Base-by-base conservation (phyloP, 2,888 invertebrate genomes). In the Cephus spinipes region DNA sequence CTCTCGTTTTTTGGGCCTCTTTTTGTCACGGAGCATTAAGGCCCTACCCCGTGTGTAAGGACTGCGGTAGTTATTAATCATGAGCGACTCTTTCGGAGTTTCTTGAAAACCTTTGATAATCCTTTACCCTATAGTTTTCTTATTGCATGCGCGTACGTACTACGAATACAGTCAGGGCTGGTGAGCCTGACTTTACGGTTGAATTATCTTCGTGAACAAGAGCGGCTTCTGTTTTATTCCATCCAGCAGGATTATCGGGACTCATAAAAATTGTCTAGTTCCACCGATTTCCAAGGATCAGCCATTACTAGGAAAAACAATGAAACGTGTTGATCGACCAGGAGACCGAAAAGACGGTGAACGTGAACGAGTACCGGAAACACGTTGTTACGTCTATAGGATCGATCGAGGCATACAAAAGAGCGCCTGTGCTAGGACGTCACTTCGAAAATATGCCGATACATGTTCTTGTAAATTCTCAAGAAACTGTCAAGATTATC, bases 341-440 rank as follows among this genome's bases (percentile, higher is more conserved):
- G 2, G 55, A 55, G 55, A 55, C 4, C 40, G 40, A 40, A 40
- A 9, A 9, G 23, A 55, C 55, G 23, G 2, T 9, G 55, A 55
- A 55, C 23, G 23, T 55, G 23, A 23, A 68, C 81, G 82, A 80
- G 79, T 83, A 84, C 84, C 85, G 85, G 85, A 85, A 86, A 85
- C 81, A 81, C 83, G 86, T 85, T 82, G 86, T 86, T 85, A 86
- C 81, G 55, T 55, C 23, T 15, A 23, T 23, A 55, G 23, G 23
- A 55, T 55, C 55, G 55, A 55, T 55, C 55, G 23, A 23, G 23
- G 55, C 23, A 55, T 55, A 55, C 23, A 55, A 55, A 55, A 55
- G 55, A 55, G 23, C 23, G 9, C 55, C 15, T 23, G 9, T 55
- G 23, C 55, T 55, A 15, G 23, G 9, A 2, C 23, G 23, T 55